Evolutionary conservation across 2,888 invertebrate species (phyloP).

Genomic region (Torymus texanus): DNA sequence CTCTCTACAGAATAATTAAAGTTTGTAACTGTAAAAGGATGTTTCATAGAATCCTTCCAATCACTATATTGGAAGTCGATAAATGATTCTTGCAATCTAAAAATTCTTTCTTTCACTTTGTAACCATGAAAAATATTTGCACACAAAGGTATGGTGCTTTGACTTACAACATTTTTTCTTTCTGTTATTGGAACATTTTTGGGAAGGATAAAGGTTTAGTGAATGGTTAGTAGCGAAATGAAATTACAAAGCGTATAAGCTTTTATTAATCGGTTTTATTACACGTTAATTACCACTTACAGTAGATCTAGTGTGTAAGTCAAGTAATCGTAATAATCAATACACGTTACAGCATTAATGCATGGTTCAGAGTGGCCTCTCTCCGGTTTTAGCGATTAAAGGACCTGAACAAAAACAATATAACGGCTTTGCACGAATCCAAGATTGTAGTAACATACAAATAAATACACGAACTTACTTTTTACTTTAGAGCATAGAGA

Average conservation of each 20-base stretch:
- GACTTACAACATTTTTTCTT: too few relatives aligned
- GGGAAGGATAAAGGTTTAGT: neutral
- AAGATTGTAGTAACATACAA: constrained; percentile 68
- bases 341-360: constrained; percentile 73
- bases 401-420: constrained; percentile 63
- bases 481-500: constrained; percentile 60
- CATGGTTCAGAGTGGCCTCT: constrained; percentile 65
- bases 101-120: too few relatives aligned
- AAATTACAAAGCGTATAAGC: constrained; percentile 69
- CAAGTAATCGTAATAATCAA: constrained; percentile 69
- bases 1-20: too few relatives aligned
- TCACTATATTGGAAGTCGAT: too few relatives aligned
- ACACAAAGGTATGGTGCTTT: too few relatives aligned
- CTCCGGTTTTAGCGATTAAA: constrained; percentile 47
- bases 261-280: constrained; percentile 75
- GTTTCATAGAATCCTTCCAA: too few relatives aligned
- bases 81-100: too few relatives aligned
- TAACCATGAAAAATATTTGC: too few relatives aligned
- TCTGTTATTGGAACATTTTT: too few relatives aligned
- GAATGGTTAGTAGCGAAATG: neutral
- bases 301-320: constrained; percentile 72
- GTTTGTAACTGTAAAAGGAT: too few relatives aligned
- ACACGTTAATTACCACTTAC: constrained; percentile 74
- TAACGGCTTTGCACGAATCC: constrained; percentile 63
- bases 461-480: constrained; percentile 72